Evolutionary conservation across 2,888 invertebrate species (phyloP).

Genomic region (Polylopha cassiicola): DNA sequence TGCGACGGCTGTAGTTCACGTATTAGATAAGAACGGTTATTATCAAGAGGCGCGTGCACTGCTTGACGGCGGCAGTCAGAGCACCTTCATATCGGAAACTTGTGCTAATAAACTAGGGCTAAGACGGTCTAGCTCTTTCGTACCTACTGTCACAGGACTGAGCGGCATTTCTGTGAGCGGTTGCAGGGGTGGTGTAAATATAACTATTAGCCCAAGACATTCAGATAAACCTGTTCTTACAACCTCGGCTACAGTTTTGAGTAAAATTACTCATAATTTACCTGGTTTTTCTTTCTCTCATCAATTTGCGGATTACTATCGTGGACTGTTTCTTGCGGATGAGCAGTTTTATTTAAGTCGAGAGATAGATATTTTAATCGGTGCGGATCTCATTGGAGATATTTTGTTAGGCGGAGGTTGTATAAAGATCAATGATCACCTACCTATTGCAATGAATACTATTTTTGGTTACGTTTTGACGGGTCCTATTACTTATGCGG

Average conservation of each 20-base stretch:
- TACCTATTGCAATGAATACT: neutral
- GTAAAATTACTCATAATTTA: neutral
- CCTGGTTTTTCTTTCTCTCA: neutral
- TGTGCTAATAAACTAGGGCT: neutral
- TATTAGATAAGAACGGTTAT: neutral
- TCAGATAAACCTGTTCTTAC: neutral
- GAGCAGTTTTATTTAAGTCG: neutral
- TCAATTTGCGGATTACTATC: neutral
- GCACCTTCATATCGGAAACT: neutral
- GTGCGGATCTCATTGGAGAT: neutral
- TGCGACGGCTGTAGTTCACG: neutral
- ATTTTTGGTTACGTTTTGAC: neutral
- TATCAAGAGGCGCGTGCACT: neutral
- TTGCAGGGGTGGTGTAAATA: neutral
- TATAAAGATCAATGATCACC: neutral
- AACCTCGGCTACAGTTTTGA: neutral
- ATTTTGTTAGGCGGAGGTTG: neutral
- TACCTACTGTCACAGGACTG: constrained; percentile 1
- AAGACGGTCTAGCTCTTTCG: neutral
- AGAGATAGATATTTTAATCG: neutral
- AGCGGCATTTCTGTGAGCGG: neutral
- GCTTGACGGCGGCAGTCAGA: constrained; percentile 2
- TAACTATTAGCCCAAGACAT: neutral
- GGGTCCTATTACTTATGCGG: neutral
- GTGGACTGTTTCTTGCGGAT: neutral